Base-by-base conservation (phyloP, 2,113 vertebrate genomes). In the Anolis carolinensis region DNA sequence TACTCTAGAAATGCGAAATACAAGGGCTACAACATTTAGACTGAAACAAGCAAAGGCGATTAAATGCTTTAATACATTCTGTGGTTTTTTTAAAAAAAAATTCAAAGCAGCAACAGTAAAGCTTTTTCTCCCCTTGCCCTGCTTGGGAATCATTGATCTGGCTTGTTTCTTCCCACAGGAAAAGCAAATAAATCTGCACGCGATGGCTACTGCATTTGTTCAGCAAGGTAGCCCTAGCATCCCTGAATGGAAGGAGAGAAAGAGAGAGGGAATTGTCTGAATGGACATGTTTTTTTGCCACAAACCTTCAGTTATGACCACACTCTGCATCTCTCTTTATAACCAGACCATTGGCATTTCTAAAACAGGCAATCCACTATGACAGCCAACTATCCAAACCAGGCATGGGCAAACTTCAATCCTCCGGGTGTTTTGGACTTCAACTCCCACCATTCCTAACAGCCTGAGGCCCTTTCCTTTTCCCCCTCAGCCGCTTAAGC, bases 141-240 rank as follows among this genome's bases (percentile, higher is more conserved):
- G 16, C n/a, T n/a, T 68, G 82, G 91, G 89, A 93, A 94, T 93
- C 91, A 93, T 93, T 92, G 94, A 94, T 93, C 89, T 82, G 90
- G 84, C 89, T 94, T 85, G 83, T 32, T 89, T 88, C 83, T 83
- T 89, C 93, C 93, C 67, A 89, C 85, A 62, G 81, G 89, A 88
- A 81, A 85, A 77, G 34, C 92, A 92, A 84, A 85, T 21, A 93
- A 92, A 91, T 89, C 86, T 89, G 86, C 83, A 94, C 93, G 91
- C 91, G 86, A 83, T 84, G 34, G 71, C 34, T 48, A 91, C 84
- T 92, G 90, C 87, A 87, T 93, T 93, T 93, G 91, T 93, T 90
- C 92, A 93, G 92, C 83, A 85, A 83, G 90, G 90, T 44, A 0
- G 86, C 67, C 81, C n/a, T 18, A 85, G 88, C 80, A 90, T 88